A percentile compares a stretch with the other conserved stretches of the same genome.
Conservation (phyloP, 2,888 invertebrate species). For the Dioctria rufipes region DNA sequence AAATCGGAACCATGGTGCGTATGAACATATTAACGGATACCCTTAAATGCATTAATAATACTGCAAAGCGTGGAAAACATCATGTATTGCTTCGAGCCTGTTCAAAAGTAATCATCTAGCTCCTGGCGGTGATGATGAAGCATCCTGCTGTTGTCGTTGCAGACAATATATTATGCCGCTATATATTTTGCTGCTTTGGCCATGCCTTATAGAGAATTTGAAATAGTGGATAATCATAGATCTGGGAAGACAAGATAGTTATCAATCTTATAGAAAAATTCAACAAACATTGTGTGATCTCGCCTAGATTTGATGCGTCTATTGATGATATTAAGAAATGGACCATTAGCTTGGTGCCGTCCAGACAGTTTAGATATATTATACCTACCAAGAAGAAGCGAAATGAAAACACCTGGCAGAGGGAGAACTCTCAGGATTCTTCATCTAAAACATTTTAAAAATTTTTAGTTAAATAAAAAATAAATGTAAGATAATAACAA, state of each 20-base stretch:
- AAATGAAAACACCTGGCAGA: constrained; percentile 98
- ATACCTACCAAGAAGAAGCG: constrained; percentile 99
- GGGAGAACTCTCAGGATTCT: constrained; percentile 99
- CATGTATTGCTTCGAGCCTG: constrained; percentile 98
- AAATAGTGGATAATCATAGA: constrained; percentile 99
- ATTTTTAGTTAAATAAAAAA: constrained; percentile 40
- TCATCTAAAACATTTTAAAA: constrained; percentile 83
- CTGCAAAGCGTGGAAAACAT: constrained; percentile 98
- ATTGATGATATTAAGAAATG: constrained; percentile 98
- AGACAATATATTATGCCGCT: too few relatives aligned
- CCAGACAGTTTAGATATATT: constrained; percentile 99
- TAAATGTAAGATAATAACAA: constrained; percentile 12
- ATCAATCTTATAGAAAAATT: constrained; percentile 98
- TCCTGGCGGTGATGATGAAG: constrained; percentile 99
- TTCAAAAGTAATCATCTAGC: constrained; percentile 99
- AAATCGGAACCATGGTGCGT: constrained; percentile 85
- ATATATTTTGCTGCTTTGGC: too few relatives aligned
- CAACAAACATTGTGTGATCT: constrained; percentile 99
- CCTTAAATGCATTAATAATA: constrained; percentile 98
- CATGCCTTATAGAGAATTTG: constrained; percentile 99
- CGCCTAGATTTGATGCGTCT: constrained; percentile 97
- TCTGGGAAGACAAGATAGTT: constrained; percentile 93
- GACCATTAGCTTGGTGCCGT: constrained; percentile 97
- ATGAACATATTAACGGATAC: constrained; percentile 99
- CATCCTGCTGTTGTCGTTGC: constrained; percentile 72